These are phyloP conservation scores for Lobophora halterata DNA, from an alignment of 2,888 invertebrate species.

Conservation along the genomic window DNA sequence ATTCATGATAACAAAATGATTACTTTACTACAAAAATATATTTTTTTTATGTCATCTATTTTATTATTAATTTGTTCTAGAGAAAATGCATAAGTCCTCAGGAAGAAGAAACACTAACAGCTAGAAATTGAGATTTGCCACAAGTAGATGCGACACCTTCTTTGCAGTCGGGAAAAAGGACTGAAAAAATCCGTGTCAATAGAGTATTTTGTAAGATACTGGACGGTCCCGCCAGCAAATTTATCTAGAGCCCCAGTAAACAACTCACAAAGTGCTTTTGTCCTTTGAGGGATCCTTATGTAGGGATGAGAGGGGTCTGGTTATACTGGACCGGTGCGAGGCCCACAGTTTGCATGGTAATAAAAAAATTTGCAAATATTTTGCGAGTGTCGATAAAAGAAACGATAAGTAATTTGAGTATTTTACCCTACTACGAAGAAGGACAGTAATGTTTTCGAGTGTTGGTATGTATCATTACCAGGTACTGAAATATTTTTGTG, in stretches of 20 bases:
- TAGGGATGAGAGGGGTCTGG: conserved; percentile 13
- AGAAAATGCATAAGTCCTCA: no score
- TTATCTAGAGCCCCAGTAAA: conserved; percentile 17
- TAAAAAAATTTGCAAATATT: conserved; percentile 18
- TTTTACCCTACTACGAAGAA: no score
- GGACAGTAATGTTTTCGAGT: no score
- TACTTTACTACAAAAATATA: no score
- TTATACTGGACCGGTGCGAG: conserved; percentile 10
- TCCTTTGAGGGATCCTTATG: conserved; percentile 8
- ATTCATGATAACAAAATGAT: no score
- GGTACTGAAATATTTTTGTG: no score
- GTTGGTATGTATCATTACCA: no score
- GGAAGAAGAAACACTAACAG: no score
- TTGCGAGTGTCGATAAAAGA: not conserved
- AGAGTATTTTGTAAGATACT: conserved; percentile 20
- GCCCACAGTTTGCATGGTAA: conserved; percentile 17
- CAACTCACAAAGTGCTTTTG: conserved; percentile 16
- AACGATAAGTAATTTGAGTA: not conserved
- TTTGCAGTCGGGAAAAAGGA: conserved; percentile 2
- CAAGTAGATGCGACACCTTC: not conserved
- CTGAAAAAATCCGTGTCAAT: conserved; percentile 17
- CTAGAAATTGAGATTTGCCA: no score
- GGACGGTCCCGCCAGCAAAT: conserved; percentile 13
- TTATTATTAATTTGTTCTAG: no score
- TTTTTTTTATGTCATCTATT: no score